Base-by-base conservation (phyloP, 35 echinoderm and acorn worm genomes). In the Nesometra sesokonis region DNA sequence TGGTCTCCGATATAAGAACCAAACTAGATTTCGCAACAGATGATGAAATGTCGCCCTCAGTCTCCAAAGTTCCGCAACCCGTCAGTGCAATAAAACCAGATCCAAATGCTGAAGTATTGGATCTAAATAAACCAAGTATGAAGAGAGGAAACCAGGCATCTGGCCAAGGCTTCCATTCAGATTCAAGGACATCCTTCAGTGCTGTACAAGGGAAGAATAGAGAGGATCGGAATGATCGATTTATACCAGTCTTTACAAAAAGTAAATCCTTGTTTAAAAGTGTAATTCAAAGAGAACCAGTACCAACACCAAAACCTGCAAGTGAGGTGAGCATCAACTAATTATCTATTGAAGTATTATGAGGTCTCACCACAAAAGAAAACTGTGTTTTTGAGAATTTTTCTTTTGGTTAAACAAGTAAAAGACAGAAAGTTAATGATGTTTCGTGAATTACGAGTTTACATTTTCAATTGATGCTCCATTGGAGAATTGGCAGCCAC, bases 201-300 rank as follows among this genome's bases (percentile, higher is more conserved):
- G 81, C 76, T 67, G 47, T 34, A 77, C 86, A 37, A 80, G 77
- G n/a, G 32, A 31, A 35, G 82, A 79, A 32, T 39, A 79, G 57
- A 52, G 67, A 79, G 36, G 78, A 57, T 32, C 35, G 43, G 46
- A 85, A 85, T 43, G 32, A 0, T 32, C 85, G 77, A 23, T 93
- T 93, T 40, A 83, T 82, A 31, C 91, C 91, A 76, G 87, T 89
- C 32, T 86, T 88, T 81, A 78, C 31, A 29, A 93, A 88, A 77
- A 88, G 87, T 19, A 93, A 93, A 83, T 93, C 91, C 23, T 77
- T 93, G 29, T 84, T 93, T 78, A 93, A 78, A 77, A 92, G 82
- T 85, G 86, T 93, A 19, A 82, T 93, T 37, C 80, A 81, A 89
- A 83, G 79, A 81, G 87, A 89, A 37, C 82, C 80, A 43, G 38